Conservation (phyloP, 2,113 vertebrate species). For the Paradisaea rubra region DNA sequence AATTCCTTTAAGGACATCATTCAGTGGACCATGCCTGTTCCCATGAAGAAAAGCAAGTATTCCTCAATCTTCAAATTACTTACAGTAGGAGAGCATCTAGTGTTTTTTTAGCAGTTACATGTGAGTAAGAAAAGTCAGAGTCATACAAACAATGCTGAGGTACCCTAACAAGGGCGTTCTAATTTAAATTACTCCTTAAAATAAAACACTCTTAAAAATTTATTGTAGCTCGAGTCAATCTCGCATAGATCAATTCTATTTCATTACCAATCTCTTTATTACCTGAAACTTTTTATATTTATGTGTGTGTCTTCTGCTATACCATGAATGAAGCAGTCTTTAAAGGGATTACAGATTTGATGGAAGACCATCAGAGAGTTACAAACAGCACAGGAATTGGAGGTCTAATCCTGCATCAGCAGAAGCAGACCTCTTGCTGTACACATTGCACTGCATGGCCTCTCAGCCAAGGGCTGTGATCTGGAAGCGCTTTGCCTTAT, state of each 20-base stretch:
- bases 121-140: not conserved
- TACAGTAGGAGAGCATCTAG: not conserved
- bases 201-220: not conserved
- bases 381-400: not conserved
- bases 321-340: not conserved
- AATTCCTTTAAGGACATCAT: not conserved
- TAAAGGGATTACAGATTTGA: not conserved
- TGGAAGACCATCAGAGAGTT: not conserved
- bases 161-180: not conserved
- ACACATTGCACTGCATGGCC: rapidly evolving
- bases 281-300: not conserved
- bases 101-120: not conserved
- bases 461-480: not conserved
- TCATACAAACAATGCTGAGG: not conserved
- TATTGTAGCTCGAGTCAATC: not conserved
- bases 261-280: not conserved
- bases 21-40: not conserved
- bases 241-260: not conserved
- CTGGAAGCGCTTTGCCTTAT: not conserved
- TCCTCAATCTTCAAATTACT: not conserved
- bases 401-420: not conserved
- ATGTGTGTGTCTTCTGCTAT: not conserved
- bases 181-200: not conserved
- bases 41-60: not conserved
- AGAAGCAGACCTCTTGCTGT: not conserved